These are phyloP conservation scores for Euspilapteryx auroguttella DNA, from an alignment of 2,888 invertebrate genomes.

Conservation along the genomic window DNA sequence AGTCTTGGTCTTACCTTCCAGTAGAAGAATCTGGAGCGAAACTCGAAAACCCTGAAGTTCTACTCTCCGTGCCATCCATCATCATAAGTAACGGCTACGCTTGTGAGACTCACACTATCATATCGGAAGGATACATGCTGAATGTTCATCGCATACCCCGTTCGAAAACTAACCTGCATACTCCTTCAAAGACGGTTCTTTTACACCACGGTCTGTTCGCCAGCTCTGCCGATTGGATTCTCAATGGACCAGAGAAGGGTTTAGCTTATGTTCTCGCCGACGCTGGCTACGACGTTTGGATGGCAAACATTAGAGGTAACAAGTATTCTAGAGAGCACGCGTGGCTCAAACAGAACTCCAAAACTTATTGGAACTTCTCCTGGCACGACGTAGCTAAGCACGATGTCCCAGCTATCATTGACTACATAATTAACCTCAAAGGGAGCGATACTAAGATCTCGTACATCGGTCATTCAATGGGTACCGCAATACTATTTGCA, in stretches of 20 bases:
- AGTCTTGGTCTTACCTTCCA: slow-evolving; percentile 22
- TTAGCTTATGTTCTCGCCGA: slow-evolving; percentile 69
- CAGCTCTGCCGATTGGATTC: slow-evolving; percentile 78
- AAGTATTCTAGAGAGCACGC: slow-evolving; percentile 70
- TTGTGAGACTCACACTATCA: slow-evolving; percentile 70
- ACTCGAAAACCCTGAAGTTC: slow-evolving; percentile 27
- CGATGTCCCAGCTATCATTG: slow-evolving; percentile 85
- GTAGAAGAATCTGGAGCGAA: slow-evolving; percentile 15
- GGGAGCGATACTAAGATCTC: slow-evolving; percentile 33
- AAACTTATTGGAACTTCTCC: slow-evolving; percentile 72
- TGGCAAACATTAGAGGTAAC: slow-evolving; percentile 83
- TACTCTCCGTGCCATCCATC: slow-evolving; percentile 33
- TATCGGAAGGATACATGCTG: slow-evolving; percentile 82
- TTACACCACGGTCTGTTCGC: slow-evolving; percentile 82
- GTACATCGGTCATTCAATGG: slow-evolving; percentile 93
- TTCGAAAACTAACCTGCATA: slow-evolving; percentile 21
- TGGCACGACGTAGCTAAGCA: slow-evolving; percentile 88
- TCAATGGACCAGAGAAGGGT: slow-evolving; percentile 67
- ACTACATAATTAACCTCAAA: slow-evolving; percentile 55
- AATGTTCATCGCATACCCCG: slow-evolving; percentile 79
- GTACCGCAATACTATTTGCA: slow-evolving; percentile 76
- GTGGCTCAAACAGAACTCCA: slow-evolving; percentile 50
- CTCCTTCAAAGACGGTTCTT: slow-evolving; percentile 48
- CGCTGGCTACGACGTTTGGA: slow-evolving; percentile 77
- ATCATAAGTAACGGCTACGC: slow-evolving; percentile 63